phyloP scores from a whole-genome alignment of 1,140 invertebrate species.

The Ephestia elutella region DNA sequence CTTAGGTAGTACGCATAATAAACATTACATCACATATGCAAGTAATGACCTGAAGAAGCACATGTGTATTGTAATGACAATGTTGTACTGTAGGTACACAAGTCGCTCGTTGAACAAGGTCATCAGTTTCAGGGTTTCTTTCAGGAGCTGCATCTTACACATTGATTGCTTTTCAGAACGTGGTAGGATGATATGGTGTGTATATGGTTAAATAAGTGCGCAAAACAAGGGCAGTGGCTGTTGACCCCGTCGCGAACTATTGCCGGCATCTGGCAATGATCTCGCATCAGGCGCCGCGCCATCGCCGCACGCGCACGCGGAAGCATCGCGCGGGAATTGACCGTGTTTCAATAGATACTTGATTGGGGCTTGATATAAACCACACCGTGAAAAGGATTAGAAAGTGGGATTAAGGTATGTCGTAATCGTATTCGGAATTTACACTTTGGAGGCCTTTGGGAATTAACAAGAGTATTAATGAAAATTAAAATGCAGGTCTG shows the following conservation, averaged over 20 bases:
- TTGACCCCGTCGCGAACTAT: constrained; percentile 68
- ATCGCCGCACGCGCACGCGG: constrained; percentile 43
- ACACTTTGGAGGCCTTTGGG: constrained; percentile 17
- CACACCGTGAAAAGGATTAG: constrained; percentile 41
- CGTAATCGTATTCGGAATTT: constrained; percentile 21
- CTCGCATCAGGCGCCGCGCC: constrained; percentile 46
- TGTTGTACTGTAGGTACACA: not conserved
- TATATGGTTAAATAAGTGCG: constrained; percentile 41
- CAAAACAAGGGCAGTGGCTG: constrained; percentile 67
- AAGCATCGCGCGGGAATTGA: constrained; percentile 53
- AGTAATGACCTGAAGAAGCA: not conserved
- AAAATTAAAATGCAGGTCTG: constrained; percentile 11
- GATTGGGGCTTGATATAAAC: constrained; percentile 39
- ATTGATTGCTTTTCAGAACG: too few relatives aligned
- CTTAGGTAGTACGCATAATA: not conserved
- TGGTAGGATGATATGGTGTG: not conserved
- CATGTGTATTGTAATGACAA: not conserved
- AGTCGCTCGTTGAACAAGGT: constrained; percentile 11
- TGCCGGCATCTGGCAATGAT: constrained; percentile 67
- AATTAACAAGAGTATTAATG: not conserved
- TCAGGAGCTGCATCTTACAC: not conserved
- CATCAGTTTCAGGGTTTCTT: not conserved
- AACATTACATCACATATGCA: not conserved
- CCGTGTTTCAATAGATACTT: constrained; percentile 62
- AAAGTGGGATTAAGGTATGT: constrained; percentile 32